A percentile compares a stretch with the other conserved stretches of the same genome.
phyloP scores from a whole-genome alignment of 2,888 invertebrate genomes.

The Rutpela maculata region DNA sequence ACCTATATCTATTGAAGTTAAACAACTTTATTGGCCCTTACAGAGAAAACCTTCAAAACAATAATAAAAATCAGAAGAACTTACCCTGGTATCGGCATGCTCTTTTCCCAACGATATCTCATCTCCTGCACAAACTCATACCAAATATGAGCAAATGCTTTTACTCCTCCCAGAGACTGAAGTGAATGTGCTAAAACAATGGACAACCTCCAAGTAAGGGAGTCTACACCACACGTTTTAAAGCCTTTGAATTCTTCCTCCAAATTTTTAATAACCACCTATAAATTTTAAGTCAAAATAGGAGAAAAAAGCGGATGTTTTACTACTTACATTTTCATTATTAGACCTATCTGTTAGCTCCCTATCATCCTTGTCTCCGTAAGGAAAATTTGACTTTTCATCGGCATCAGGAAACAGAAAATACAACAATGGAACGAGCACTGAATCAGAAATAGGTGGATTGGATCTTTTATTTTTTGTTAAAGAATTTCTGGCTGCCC shows the following conservation, averaged over 20 bases:
- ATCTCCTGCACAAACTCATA: slow-evolving; percentile 94
- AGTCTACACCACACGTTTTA: slow-evolving; percentile 86
- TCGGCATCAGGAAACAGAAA: slow-evolving; percentile 94
- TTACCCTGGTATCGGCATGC: slow-evolving; percentile 88
- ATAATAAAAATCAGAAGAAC: slow-evolving; percentile 69
- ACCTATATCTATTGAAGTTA: no score
- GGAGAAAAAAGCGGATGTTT: not conserved
- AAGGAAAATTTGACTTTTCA: slow-evolving; percentile 77
- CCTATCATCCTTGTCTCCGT: slow-evolving; percentile 74
- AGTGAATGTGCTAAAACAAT: slow-evolving; percentile 84
- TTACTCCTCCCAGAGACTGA: slow-evolving; percentile 84
- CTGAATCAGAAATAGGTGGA: slow-evolving; percentile 86
- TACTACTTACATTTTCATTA: slow-evolving; percentile 44
- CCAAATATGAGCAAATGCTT: slow-evolving; percentile 92
- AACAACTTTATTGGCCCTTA: no score
- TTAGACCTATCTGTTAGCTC: slow-evolving; percentile 44
- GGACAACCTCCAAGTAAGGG: slow-evolving; percentile 88
- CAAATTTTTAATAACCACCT: slow-evolving; percentile 54
- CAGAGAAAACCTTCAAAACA: no score
- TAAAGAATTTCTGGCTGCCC: slow-evolving; percentile 74
- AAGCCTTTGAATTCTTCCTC: slow-evolving; percentile 68
- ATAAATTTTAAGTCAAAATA: slow-evolving; percentile 24
- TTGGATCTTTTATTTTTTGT: slow-evolving; percentile 74
- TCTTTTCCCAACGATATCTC: slow-evolving; percentile 91
- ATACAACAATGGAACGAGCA: slow-evolving; percentile 85